Conservation (phyloP, 1,140 invertebrate genomes). For the Drosophila orena region DNA sequence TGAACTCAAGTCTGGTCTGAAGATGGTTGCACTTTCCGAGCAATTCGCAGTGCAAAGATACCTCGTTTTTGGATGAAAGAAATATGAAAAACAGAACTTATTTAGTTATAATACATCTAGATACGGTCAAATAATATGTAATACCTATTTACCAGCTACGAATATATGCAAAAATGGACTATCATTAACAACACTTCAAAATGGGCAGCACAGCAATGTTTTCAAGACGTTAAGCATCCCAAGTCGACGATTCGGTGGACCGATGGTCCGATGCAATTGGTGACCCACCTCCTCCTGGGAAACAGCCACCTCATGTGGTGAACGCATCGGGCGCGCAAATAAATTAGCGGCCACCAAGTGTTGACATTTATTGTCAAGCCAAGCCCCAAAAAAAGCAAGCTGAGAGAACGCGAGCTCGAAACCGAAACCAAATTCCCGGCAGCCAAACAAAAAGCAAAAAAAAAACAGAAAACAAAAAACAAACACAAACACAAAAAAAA, state of each 20-base stretch:
- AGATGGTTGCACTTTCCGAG: constrained; percentile 2
- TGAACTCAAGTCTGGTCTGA: constrained; percentile 12
- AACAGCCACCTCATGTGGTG: constrained; percentile 9
- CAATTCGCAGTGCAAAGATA: neutral
- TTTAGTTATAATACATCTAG: too few species aligned
- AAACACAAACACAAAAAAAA: neutral
- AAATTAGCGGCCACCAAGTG: constrained; percentile 59
- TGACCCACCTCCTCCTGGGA: neutral
- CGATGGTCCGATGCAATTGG: neutral
- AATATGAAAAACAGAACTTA: too few species aligned
- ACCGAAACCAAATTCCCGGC: constrained; percentile 36
- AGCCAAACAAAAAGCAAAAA: neutral
- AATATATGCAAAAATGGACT: too few species aligned
- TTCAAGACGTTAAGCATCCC: too few species aligned
- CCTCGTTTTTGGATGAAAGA: neutral
- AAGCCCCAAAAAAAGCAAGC: constrained; percentile 38
- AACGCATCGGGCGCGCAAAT: constrained; percentile 50
- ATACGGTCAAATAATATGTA: too few species aligned
- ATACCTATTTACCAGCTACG: too few species aligned
- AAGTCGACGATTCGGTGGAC: neutral
- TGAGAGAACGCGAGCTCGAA: constrained; percentile 7
- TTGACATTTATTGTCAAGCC: constrained; percentile 64
- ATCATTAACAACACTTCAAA: too few species aligned
- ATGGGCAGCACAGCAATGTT: too few species aligned
- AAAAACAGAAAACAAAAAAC: neutral